Evolutionary conservation across 2,113 vertebrate genomes (phyloP), one percentile per base, ranked within the genome.

Genomic region (Lophochroa leadbeateri): DNA sequence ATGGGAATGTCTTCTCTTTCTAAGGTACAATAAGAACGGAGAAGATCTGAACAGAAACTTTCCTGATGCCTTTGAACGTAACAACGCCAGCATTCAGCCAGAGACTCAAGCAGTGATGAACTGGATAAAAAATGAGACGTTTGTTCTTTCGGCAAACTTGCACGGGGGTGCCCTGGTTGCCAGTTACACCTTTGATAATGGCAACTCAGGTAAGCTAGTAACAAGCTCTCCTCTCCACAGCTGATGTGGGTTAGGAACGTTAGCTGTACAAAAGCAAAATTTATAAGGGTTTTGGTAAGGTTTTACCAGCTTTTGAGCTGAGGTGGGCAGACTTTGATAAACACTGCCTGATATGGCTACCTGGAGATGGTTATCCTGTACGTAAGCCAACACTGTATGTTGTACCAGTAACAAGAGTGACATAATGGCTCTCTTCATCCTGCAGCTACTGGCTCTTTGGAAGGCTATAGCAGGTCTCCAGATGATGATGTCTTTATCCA

Each of bases 41-140:
- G 72, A 98, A 63, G 99, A 99, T 82, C 98, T 99, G 96, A 99
- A 99, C 96, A 98, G 99, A 91, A 99, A 99, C 96, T 99, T 99
- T 83, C 99, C 99, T 0, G 99, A 99, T 86, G 98, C 95, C 8
- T 99, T 99, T 86, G 69, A 93, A 53, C 46, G 20, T 3, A 97
- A 96, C 15, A 97, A 82, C 0, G 74, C 44, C 15, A 37, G 13
- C 5, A 93, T 98, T 43, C 99, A 99, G 95, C 98, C 98, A 4
- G 99, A 99, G 98, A 99, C 99, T 10, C 87, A 5, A 55, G 99
- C 99, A 18, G 92, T 99, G 90, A 99, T 99, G 94, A 78, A 97
- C 82, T 99, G 99, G 99, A 97, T 99, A 90, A 96, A 93, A 88
- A 98, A 80, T 0, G 99, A 99, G 96, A 98, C 94, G 0, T 99